A percentile compares a stretch with the other conserved stretches of the same genome.
phyloP scores from a whole-genome alignment of 2,113 vertebrate genomes.

The Silurus meridionalis region DNA sequence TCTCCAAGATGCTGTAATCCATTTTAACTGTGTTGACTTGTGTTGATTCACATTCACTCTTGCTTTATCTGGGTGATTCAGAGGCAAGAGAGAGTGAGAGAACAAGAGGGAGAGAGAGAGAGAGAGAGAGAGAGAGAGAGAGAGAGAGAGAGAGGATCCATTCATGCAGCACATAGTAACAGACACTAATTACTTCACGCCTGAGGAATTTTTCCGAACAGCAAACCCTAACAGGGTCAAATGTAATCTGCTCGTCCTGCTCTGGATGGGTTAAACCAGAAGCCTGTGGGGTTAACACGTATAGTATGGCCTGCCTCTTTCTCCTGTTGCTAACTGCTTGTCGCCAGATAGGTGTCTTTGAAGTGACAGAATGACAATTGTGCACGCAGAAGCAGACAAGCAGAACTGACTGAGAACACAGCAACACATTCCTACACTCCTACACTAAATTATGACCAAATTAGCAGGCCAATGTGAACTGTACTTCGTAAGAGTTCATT shows the following conservation, averaged over 20 bases:
- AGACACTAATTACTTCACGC: constrained; percentile 36
- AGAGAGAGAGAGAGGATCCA: constrained; percentile 12
- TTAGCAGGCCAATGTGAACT: neutral
- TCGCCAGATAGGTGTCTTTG: neutral
- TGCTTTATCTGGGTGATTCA: constrained; percentile 75
- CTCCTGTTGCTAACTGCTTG: constrained; percentile 6
- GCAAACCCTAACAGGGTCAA: constrained; percentile 41
- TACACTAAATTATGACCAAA: neutral
- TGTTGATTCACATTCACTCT: constrained; percentile 46
- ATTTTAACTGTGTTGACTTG: constrained; percentile 33
- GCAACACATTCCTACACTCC: neutral
- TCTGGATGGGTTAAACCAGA: constrained; percentile 11
- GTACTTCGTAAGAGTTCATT: neutral
- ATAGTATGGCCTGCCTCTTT: neutral
- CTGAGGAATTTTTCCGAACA: constrained; percentile 19
- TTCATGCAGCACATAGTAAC: neutral
- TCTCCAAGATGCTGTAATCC: constrained; percentile 40
- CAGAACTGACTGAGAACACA: constrained; percentile 20
- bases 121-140: constrained; percentile 43
- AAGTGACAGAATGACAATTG: constrained; percentile 19
- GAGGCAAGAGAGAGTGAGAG: constrained; percentile 53
- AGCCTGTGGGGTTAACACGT: constrained; percentile 29
- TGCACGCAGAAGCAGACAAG: constrained; percentile 15
- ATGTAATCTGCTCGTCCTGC: constrained; percentile 33
- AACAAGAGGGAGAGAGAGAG: constrained; percentile 46